These are phyloP conservation scores for Agrotis clavis DNA, from an alignment of 2,888 invertebrate species.

Conservation along the genomic window DNA sequence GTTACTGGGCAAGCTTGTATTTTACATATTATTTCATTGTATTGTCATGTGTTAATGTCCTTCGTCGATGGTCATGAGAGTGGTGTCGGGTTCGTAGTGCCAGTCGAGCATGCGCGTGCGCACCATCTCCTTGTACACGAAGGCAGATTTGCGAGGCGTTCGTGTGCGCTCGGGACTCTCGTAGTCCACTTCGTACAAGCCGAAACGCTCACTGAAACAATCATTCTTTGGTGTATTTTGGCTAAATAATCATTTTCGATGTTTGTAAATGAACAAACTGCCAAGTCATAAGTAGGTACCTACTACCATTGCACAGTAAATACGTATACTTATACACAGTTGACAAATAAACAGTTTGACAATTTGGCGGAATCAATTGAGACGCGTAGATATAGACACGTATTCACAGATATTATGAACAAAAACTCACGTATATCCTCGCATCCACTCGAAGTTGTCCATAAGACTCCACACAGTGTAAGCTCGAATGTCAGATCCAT, in stretches of 20 bases:
- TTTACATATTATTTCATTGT: neutral
- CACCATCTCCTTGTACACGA: slow-evolving; percentile 73
- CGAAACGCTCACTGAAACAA: slow-evolving; percentile 71
- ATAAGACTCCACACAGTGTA: slow-evolving; percentile 91
- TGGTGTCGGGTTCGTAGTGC: slow-evolving; percentile 67
- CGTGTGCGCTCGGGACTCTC: slow-evolving; percentile 69
- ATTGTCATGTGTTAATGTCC: slow-evolving; percentile 61
- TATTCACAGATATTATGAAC: neutral
- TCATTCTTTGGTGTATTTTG: too few relatives aligned
- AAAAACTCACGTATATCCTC: slow-evolving; percentile 85
- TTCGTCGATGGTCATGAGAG: slow-evolving; percentile 70
- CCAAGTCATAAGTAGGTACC: too few relatives aligned
- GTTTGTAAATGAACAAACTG: too few relatives aligned
- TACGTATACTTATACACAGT: too few relatives aligned
- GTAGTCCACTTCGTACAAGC: slow-evolving; percentile 76
- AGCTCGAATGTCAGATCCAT: slow-evolving; percentile 81
- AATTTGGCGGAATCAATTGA: neutral
- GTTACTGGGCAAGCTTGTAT: neutral
- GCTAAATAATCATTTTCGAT: too few relatives aligned
- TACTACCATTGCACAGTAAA: too few relatives aligned
- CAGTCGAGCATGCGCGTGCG: slow-evolving; percentile 68
- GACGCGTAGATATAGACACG: neutral
- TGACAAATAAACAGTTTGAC: too few relatives aligned
- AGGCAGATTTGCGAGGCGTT: slow-evolving; percentile 75
- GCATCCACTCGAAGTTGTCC: slow-evolving; percentile 92